Conservation (phyloP, 2,888 invertebrate species). For the Rhagonycha lutea region DNA sequence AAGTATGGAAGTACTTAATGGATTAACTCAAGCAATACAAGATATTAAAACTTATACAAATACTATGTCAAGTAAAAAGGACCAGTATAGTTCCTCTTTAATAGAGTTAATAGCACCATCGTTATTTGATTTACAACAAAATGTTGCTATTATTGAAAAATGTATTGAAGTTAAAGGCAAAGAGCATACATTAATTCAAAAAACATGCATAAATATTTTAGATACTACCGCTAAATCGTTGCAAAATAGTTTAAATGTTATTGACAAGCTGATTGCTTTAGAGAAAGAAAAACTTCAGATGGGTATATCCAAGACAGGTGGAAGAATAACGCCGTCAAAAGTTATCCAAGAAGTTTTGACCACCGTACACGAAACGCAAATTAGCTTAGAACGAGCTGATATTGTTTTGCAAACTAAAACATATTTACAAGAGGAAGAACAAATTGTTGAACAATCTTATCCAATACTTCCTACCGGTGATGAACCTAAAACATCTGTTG, state of each 20-base stretch:
- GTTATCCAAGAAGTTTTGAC: conserved; percentile 57
- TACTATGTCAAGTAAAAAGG: conserved; percentile 55
- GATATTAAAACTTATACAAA: conserved; percentile 67
- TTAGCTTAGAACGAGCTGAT: conserved; percentile 55
- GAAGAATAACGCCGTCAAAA: conserved; percentile 52
- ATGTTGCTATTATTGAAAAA: conserved; percentile 68
- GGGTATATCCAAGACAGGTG: conserved; percentile 43
- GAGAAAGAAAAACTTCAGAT: conserved; percentile 52
- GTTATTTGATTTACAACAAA: conserved; percentile 67
- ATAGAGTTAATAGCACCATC: conserved; percentile 63
- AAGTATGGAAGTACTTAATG: conserved; percentile 68
- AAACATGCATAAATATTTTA: conserved; percentile 69
- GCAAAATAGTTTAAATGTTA: conserved; percentile 59
- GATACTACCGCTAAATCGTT: conserved; percentile 64
- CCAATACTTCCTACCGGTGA: neutral
- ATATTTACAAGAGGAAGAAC: neutral
- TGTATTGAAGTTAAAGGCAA: conserved; percentile 70
- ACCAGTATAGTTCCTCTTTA: conserved; percentile 58
- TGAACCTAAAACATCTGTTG: conserved; percentile 40
- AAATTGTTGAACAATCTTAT: conserved; percentile 14
- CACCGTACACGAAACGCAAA: conserved; percentile 64
- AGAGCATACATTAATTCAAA: conserved; percentile 69
- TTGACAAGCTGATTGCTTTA: conserved; percentile 58
- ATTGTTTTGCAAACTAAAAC: conserved; percentile 35
- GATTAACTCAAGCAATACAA: conserved; percentile 64